phyloP scores from a whole-genome alignment of 2,113 vertebrate genomes.

The Pterocles gutturalis region DNA sequence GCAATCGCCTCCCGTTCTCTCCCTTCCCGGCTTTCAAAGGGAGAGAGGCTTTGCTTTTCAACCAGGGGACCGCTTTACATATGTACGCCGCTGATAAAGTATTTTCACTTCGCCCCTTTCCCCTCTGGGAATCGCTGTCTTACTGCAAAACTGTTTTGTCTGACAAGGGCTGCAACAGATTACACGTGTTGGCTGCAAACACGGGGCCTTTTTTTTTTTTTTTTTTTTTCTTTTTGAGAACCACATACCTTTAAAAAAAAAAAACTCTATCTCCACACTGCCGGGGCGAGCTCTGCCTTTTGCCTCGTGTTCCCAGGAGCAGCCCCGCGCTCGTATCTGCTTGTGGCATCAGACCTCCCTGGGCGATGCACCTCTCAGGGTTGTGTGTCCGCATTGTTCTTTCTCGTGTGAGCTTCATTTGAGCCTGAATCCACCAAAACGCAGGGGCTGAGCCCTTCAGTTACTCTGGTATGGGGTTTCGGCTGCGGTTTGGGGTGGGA shows the following conservation, averaged over 20 bases:
- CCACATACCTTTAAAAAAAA: background rate
- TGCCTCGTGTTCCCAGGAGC: background rate
- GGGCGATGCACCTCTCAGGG: background rate
- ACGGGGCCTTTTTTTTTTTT: background rate
- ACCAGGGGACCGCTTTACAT: slow-evolving; percentile 70
- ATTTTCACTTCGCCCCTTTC: slow-evolving; percentile 73
- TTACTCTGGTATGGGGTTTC: background rate
- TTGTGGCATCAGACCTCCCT: background rate
- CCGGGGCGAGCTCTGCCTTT: background rate
- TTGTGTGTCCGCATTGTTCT: background rate
- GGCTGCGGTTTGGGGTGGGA: background rate
- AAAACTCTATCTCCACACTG: background rate
- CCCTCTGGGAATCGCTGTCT: slow-evolving; percentile 73
- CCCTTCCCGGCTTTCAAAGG: slow-evolving; percentile 10
- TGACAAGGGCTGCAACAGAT: slow-evolving; percentile 72
- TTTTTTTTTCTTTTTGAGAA: background rate
- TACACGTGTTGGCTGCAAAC: slow-evolving; percentile 74
- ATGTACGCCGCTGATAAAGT: slow-evolving; percentile 80
- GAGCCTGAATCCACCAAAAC: background rate
- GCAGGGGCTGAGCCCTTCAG: background rate
- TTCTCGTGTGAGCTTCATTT: background rate
- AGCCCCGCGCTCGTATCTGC: background rate
- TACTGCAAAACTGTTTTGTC: slow-evolving; percentile 70
- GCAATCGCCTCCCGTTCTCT: slow-evolving; percentile 6
- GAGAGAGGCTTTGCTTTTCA: slow-evolving; percentile 69